Evolutionary conservation across 2,797 vertebrate genomes (phyloP), one percentile per base, ranked within the genome.

Genomic region (Macropodus opercularis): DNA sequence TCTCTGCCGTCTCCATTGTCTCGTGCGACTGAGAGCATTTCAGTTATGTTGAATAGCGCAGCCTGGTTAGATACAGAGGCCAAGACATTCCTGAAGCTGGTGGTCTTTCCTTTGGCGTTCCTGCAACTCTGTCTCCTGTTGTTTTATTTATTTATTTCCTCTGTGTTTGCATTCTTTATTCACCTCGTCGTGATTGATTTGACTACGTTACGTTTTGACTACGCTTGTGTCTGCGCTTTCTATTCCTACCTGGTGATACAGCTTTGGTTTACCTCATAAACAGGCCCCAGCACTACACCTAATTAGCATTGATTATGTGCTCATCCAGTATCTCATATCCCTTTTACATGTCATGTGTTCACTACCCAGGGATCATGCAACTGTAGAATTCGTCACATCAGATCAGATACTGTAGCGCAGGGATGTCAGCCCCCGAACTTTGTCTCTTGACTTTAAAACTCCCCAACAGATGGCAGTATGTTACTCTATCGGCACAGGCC

Each of bases 391-490:
- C 70, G 61, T 73, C 71, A 67, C 3, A 5, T n/a, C n/a, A n/a
- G 53, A 47, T 57, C 4, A 59, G 62, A 72, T 53, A 77, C 48
- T 52, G 64, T 51, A 75, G 76, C 50, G 64, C 54, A 75, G 76
- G 3, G 40, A 74, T 47, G 69, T 69, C 52, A 75, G 46, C 48
- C 26, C 21, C 9, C 1, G 3, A 53, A 50, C 26, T 67, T 67
- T 31, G 67, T 35, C 57, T 72, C 52, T 32, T 49, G 60, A 52
- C 79, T 44, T 79, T 53, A 7, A 13, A 31, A 62, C 49, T 79
- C 62, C 79, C 89, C 90, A 91, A 90, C 87, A 91, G 88, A 85
- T 89, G 89, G 88, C 88, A 86, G 80, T 89, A 69, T 89, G 87
- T 83, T 65, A 55, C 65, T 69, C 34, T 72, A 62, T 79, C 60